A percentile compares a stretch with the other conserved stretches of the same genome.
Evolutionary conservation across 2,888 invertebrate genomes (phyloP).

Genomic region (Polyommatus iphigenia): DNA sequence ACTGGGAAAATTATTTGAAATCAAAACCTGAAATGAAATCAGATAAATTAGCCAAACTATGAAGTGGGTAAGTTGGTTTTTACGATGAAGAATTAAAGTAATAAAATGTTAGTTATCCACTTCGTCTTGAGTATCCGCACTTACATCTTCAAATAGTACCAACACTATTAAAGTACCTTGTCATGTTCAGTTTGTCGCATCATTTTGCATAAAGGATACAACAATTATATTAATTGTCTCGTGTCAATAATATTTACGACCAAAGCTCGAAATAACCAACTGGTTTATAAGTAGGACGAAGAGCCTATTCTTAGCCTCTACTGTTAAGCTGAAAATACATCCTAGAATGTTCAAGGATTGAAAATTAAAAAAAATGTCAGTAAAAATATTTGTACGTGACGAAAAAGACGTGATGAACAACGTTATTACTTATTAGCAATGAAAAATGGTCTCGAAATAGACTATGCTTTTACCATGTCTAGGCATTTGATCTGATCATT

Average conservation of each 20-base stretch:
- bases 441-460: too few relatives aligned
- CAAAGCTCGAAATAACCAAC: not conserved
- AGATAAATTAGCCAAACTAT: too few relatives aligned
- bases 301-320: not conserved
- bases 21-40: too few relatives aligned
- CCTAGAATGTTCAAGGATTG: not conserved
- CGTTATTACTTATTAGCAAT: not conserved
- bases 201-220: not conserved
- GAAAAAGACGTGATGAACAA: not conserved
- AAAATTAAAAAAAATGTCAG: too few relatives aligned
- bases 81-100: too few relatives aligned
- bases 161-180: not conserved
- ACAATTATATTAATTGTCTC: constrained; percentile 13
- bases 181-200: constrained; percentile 14
- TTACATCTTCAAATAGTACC: not conserved
- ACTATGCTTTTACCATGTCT: too few relatives aligned
- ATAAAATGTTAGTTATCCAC: too few relatives aligned
- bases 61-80: not conserved
- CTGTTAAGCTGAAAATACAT: not conserved
- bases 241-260: constrained; percentile 6
- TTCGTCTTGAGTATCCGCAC: too few relatives aligned
- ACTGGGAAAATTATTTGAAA: too few relatives aligned
- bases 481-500: too few relatives aligned
- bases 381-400: too few relatives aligned
- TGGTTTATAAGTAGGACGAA: constrained; percentile 8